phyloP scores from a whole-genome alignment of 2,888 invertebrate species.

The Taphrorychus bicolor region DNA sequence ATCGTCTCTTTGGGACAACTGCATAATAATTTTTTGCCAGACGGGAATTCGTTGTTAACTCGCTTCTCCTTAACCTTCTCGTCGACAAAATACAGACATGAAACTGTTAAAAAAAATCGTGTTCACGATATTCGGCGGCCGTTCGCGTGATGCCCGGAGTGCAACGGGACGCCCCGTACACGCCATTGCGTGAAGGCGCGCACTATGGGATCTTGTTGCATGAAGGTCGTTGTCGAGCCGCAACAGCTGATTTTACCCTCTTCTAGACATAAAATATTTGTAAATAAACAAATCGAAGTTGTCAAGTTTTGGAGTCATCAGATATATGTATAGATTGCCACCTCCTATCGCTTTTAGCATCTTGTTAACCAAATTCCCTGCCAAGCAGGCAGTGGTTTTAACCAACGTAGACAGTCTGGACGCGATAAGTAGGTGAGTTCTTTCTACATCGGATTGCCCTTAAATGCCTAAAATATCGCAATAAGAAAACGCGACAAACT shows the following conservation, averaged over 20 bases:
- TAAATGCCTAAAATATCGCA: no score
- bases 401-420: no score
- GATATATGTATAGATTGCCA: no score
- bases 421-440: no score
- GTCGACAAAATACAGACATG: constrained; percentile 10
- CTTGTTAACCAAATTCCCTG: no score
- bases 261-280: constrained; percentile 22
- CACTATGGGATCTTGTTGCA: constrained; percentile 36
- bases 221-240: constrained; percentile 27
- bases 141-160: constrained; percentile 38
- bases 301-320: no score
- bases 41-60: background rate
- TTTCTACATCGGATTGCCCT: no score
- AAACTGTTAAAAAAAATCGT: constrained; percentile 25
- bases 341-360: no score
- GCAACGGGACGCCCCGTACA: constrained; percentile 34
- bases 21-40: background rate
- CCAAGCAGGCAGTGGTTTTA: no score
- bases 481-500: no score
- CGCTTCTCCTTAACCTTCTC: background rate
- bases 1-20: no score
- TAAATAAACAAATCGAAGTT: constrained; percentile 14
- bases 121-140: constrained; percentile 31
- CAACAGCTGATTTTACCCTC: constrained; percentile 37
- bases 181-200: constrained; percentile 41